Base-by-base conservation (phyloP, 2,888 invertebrate species). In the Troides helena region DNA sequence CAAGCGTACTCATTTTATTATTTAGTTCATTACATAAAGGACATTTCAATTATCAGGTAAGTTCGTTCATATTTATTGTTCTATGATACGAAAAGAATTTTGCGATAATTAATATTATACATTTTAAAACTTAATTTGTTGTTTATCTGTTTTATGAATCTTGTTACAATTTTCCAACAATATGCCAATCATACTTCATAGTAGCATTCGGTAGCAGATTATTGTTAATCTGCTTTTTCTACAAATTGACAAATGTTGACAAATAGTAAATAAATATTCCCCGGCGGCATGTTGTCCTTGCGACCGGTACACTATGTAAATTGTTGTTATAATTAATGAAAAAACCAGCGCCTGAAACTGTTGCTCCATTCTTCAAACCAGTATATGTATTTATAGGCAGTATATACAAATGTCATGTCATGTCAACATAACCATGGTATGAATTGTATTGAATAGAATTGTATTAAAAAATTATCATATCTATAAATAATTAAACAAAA, bases 11-110 rank as follows among this genome's bases (percentile, higher is more conserved):
- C 74, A 75, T 69, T 68, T 72, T 85, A 46, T 70, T 81, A 62
- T 78, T 23, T 68, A 65, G 50, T 36, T 65, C 60, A 71, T 67
- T 73, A 68, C 69, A 66, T 70, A 75, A 70, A 78, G 80, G 81
- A 80, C 82, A 83, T 84, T 83, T 76, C 75, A 74, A 69, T 71
- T 77, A 76, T 74, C 74, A 80, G 81, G 85, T 86, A 46, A 66
- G 79, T 76, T 36, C 7, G 39, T 7, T 39, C 7, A 18, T 10
- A n/a, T 63, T 63, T 61, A 61, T 67, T 59, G 60, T 50, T 60
- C 59, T 65, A 59, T 59, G 14, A 21, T 17, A 30, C n/a, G 25
- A 25, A 65, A n/a, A 39, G 39, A 39, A 39, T 39, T 39, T 39
- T 39, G 10, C 39, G 39, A 39, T 10, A 10, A 39, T 39, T 39